Evolutionary conservation across 2,113 vertebrate species (phyloP).

Genomic region (Burhinus oedicnemus): DNA sequence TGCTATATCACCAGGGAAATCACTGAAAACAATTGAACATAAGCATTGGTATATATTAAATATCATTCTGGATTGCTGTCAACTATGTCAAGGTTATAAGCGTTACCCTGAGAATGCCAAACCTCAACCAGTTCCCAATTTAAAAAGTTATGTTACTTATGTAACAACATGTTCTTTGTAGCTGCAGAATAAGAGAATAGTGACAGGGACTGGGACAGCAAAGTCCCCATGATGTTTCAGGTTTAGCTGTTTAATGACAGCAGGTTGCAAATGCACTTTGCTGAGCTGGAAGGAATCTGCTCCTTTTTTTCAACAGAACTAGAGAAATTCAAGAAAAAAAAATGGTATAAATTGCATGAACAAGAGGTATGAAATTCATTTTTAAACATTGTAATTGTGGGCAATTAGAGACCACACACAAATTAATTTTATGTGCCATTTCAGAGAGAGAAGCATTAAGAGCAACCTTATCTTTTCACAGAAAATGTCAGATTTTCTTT

Average conservation of each 20-base stretch:
- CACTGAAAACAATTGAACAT: not conserved
- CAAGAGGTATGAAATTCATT: not conserved
- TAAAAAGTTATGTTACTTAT: not conserved
- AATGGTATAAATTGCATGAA: not conserved
- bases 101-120: not conserved
- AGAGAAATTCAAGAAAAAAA: not conserved
- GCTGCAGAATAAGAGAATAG: not conserved
- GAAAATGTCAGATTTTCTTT: conserved; percentile 74
- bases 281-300: not conserved
- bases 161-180: not conserved
- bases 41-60: not conserved
- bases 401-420: not conserved
- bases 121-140: not conserved
- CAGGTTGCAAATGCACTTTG: not conserved
- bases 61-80: not conserved
- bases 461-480: not conserved
- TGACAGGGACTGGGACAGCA: not conserved
- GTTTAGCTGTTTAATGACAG: not conserved
- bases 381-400: not conserved
- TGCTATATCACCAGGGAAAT: not conserved
- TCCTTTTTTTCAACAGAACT: not conserved
- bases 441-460: not conserved
- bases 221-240: not conserved
- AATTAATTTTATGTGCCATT: not conserved
- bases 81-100: not conserved